A percentile compares a stretch with the other conserved stretches of the same genome.
Conservation (phyloP, 37 sponge, comb jelly and placozoan genomes). For the Petrosia ficiformis region DNA sequence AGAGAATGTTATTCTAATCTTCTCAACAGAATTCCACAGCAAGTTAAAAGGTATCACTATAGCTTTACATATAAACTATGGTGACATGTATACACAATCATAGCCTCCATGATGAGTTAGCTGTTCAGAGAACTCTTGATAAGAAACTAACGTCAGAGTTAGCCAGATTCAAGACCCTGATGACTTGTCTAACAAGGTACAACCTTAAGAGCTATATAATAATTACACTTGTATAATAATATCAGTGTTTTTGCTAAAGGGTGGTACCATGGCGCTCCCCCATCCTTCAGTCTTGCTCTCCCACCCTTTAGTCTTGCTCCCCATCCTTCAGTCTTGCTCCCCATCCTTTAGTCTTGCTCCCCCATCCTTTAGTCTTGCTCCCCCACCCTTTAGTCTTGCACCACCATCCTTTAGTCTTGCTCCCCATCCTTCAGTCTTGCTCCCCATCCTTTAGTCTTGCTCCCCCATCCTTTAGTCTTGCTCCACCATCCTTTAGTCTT, state of each 20-base stretch:
- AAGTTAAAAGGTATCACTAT: conserved; percentile 76
- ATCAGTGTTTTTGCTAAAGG: not conserved
- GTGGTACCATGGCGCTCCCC: no score
- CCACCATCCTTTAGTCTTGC: no score
- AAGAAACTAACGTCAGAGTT: conserved; percentile 82
- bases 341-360: no score
- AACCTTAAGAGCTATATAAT: not conserved
- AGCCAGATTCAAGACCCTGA: conserved; percentile 64
- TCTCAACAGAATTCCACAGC: conserved; percentile 82
- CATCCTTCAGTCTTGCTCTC: no score
- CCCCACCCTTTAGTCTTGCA: no score
- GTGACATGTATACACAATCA: not conserved
- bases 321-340: no score
- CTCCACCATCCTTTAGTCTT: no score
- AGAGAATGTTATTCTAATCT: conserved; percentile 76
- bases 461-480: no score
- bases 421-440: no score
- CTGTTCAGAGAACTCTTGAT: conserved; percentile 93
- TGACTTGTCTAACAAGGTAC: conserved; percentile 72
- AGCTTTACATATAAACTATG: not conserved
- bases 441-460: no score
- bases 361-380: no score
- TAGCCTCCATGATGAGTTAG: conserved; percentile 90
- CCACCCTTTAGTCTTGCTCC: no score
- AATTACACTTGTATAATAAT: not conserved